Percentiles rank a stretch among this genome's conserved stretches.
Evolutionary conservation across 2,113 vertebrate species (phyloP).

Genomic region (Podarcis cretensis): DNA sequence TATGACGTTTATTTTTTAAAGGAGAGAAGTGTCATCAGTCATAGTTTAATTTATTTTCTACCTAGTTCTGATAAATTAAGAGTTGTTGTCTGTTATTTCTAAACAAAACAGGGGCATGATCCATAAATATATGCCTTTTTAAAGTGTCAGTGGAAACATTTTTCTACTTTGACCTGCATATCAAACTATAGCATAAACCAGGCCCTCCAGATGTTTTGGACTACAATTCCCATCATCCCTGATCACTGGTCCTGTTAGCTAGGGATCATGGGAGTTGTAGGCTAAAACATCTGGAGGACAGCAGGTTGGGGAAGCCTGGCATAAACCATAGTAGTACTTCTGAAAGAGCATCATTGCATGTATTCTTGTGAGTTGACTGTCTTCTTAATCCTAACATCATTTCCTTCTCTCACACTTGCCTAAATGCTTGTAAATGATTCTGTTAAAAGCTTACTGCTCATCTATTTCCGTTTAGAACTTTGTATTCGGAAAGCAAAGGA

Average conservation of each 20-base stretch:
- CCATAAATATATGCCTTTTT: background rate
- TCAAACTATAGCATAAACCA: no score
- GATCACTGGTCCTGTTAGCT: no score
- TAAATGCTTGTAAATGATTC: background rate
- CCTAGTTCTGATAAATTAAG: background rate
- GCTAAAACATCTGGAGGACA: no score
- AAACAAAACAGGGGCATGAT: background rate
- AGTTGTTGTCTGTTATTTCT: background rate
- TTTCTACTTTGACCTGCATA: background rate
- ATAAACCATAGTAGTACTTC: background rate
- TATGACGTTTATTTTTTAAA: background rate
- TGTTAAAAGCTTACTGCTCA: background rate
- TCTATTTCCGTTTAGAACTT: background rate
- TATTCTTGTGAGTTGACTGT: background rate
- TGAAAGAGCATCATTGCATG: background rate
- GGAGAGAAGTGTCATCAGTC: background rate
- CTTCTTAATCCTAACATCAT: background rate
- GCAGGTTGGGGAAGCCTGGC: background rate
- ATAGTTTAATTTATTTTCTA: background rate
- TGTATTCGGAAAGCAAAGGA: slow-evolving; percentile 19
- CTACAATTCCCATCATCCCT: no score
- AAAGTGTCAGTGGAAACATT: background rate
- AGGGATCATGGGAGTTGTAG: no score
- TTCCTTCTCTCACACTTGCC: background rate
- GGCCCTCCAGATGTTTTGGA: no score